Evolutionary conservation across 2,113 vertebrate species (phyloP).

Genomic region (Corydoras maculifer): DNA sequence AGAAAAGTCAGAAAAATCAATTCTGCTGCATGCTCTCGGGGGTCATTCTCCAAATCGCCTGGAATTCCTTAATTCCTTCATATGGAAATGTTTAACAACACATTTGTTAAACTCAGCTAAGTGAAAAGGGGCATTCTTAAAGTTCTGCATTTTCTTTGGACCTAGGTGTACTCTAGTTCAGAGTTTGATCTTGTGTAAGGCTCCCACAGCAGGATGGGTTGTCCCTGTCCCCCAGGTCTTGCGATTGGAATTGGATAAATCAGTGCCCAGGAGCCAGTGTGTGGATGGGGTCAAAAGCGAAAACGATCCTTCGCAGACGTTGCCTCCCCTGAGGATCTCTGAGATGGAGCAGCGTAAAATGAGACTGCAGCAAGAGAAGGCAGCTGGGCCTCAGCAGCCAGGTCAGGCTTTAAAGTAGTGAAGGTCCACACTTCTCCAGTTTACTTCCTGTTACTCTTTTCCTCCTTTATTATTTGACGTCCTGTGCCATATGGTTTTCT

Average conservation of each 20-base stretch:
- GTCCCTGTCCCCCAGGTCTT: slow-evolving; percentile 40
- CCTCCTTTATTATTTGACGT: too few relatives aligned
- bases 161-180: slow-evolving; percentile 38
- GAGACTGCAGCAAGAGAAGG: too few relatives aligned
- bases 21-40: slow-evolving; percentile 52
- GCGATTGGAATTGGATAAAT: slow-evolving; percentile 48
- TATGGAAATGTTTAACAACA: slow-evolving; percentile 64
- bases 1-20: slow-evolving; percentile 34
- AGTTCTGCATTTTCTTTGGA: slow-evolving; percentile 36
- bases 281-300: too few relatives aligned
- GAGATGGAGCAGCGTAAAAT: too few relatives aligned
- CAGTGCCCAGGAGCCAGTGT: too few relatives aligned
- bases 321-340: too few relatives aligned
- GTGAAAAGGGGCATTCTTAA: slow-evolving; percentile 46
- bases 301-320: too few relatives aligned
- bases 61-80: slow-evolving; percentile 53
- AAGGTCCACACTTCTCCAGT: too few relatives aligned
- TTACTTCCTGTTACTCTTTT: too few relatives aligned
- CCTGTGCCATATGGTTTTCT: too few relatives aligned
- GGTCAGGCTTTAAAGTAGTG: too few relatives aligned
- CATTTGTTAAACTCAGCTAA: slow-evolving; percentile 50
- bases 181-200: slow-evolving; percentile 55
- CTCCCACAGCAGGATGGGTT: slow-evolving; percentile 43
- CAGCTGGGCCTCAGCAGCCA: too few relatives aligned
- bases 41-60: slow-evolving; percentile 50